Percentiles rank a stretch among this genome's conserved stretches.
These are phyloP conservation scores for Gymnocephalus cernua DNA, from an alignment of 2,113 vertebrate genomes.

Conservation along the genomic window DNA sequence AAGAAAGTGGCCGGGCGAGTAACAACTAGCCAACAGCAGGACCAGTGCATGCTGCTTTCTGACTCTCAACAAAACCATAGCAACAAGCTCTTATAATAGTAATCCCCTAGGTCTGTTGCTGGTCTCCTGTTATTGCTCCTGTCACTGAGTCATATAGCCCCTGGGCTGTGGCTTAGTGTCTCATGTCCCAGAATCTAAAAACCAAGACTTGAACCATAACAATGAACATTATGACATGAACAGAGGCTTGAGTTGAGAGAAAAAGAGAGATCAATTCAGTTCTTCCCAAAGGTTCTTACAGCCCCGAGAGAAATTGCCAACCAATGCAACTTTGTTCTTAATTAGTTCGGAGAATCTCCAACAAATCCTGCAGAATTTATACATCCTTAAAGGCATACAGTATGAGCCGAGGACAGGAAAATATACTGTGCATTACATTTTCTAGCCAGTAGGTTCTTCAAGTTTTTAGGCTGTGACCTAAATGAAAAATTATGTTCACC, in stretches of 20 bases:
- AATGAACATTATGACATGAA: background rate
- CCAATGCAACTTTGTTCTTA: constrained; percentile 72
- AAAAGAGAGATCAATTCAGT: background rate
- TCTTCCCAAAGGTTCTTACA: constrained; percentile 32
- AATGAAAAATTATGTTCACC: constrained; percentile 61
- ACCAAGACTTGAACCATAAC: background rate
- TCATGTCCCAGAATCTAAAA: background rate
- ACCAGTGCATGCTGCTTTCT: constrained; percentile 18
- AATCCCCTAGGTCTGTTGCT: constrained; percentile 38
- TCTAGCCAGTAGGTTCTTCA: constrained; percentile 50
- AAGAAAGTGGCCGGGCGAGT: background rate
- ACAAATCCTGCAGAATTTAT: constrained; percentile 64
- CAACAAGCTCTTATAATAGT: constrained; percentile 50
- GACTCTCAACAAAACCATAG: constrained; percentile 50
- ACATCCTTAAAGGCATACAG: constrained; percentile 61
- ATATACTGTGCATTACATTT: constrained; percentile 49
- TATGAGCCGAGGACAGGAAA: constrained; percentile 48
- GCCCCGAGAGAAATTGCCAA: constrained; percentile 44
- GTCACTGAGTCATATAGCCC: constrained; percentile 31
- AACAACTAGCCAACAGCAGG: constrained; percentile 32
- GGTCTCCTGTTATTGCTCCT: constrained; percentile 46
- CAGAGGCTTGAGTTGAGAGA: background rate
- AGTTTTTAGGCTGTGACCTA: constrained; percentile 48
- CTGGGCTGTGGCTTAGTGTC: constrained; percentile 12
- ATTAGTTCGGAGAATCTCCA: constrained; percentile 68